phyloP scores from a whole-genome alignment of 2,797 vertebrate genomes.

The Smutsia temminckii region DNA sequence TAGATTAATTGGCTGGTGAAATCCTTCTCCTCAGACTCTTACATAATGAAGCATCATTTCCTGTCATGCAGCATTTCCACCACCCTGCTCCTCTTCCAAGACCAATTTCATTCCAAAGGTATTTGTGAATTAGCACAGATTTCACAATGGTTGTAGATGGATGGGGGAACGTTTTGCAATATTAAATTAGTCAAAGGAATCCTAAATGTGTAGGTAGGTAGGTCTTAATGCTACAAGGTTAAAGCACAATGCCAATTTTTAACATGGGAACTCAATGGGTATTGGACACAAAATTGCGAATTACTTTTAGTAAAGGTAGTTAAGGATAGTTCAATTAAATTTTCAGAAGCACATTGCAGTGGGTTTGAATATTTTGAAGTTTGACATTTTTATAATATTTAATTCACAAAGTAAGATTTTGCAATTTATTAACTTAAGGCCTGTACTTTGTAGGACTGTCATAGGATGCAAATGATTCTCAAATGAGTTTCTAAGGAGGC shows the following conservation, averaged over 20 bases:
- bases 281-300: background rate
- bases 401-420: background rate
- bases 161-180: background rate
- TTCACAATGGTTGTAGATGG: background rate
- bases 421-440: background rate
- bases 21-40: background rate
- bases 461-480: background rate
- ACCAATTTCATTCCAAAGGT: background rate
- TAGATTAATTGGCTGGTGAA: slow-evolving; percentile 21
- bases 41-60: background rate
- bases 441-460: background rate
- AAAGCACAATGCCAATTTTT: background rate
- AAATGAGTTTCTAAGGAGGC: too few relatives aligned
- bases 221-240: background rate
- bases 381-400: too few relatives aligned
- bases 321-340: too few relatives aligned
- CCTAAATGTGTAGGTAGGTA: too few relatives aligned
- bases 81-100: background rate
- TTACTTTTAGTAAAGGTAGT: background rate
- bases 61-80: fast-evolving
- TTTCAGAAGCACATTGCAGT: background rate
- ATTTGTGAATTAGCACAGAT: background rate
- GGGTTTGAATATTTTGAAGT: background rate
- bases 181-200: background rate
- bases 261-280: background rate